A percentile compares a stretch with the other conserved stretches of the same genome.
These are phyloP conservation scores for Sapajus apella DNA, from an alignment of 2,113 vertebrate genomes.

Conservation along the genomic window DNA sequence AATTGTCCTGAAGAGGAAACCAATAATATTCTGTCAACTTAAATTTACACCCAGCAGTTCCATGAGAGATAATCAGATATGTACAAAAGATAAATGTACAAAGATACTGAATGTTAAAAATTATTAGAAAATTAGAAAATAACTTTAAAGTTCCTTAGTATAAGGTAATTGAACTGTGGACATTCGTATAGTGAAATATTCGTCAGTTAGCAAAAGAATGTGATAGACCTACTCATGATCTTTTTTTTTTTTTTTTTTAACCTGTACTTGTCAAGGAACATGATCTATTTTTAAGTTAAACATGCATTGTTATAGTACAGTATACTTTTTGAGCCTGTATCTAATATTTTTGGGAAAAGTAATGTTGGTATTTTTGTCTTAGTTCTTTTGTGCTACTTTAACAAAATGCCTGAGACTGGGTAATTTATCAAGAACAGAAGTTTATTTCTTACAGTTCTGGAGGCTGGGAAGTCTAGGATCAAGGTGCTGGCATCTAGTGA, in stretches of 20 bases:
- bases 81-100: neutral
- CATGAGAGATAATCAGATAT: neutral
- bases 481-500: neutral
- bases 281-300: constrained; percentile 7
- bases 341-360: constrained; percentile 16
- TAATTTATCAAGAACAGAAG: neutral
- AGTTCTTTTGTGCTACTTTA: neutral
- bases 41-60: neutral
- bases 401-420: neutral
- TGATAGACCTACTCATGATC: neutral
- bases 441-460: neutral
- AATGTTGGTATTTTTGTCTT: neutral
- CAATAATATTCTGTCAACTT: neutral
- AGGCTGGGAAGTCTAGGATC: neutral
- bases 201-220: neutral
- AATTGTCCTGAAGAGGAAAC: neutral
- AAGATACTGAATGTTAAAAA: neutral
- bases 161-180: neutral
- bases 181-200: neutral
- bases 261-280: no score
- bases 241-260: neutral
- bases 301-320: neutral
- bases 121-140: constrained; percentile 8
- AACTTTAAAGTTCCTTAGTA: neutral
- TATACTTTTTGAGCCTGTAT: neutral